phyloP scores from a whole-genome alignment of 2,797 vertebrate genomes.

The Eupleurogrammus muticus region DNA sequence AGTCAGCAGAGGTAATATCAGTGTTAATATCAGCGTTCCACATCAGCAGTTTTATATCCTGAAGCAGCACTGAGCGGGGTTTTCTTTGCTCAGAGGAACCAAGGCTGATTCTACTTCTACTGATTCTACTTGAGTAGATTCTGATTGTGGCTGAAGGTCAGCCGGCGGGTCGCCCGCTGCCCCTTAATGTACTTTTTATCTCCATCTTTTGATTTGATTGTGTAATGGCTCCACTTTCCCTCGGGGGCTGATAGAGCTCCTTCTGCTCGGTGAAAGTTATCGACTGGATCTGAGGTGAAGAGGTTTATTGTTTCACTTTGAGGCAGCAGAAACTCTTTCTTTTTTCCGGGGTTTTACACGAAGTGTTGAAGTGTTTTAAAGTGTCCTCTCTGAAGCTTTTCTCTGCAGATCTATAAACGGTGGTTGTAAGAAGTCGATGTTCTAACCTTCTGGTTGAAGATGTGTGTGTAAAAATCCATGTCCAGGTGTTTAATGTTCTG shows the following conservation, averaged over 20 bases:
- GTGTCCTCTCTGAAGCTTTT: conserved; percentile 1
- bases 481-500: too few relatives aligned
- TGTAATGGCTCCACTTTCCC: conserved; percentile 38
- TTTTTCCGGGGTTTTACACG: too few relatives aligned
- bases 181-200: conserved; percentile 19
- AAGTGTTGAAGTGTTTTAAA: too few relatives aligned
- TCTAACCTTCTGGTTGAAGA: too few relatives aligned
- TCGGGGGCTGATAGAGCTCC: conserved; percentile 34
- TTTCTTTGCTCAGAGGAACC: conserved; percentile 36
- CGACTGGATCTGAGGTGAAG: conserved; percentile 17
- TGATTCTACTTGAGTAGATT: not conserved
- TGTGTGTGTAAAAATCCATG: too few relatives aligned
- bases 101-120: not conserved
- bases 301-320: conserved; percentile 31
- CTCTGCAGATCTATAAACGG: not conserved
- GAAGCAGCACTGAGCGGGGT: rapidly evolving
- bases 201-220: conserved; percentile 34
- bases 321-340: too few relatives aligned
- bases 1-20: conserved; percentile 18
- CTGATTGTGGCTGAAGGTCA: conserved; percentile 33
- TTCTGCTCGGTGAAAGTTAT: conserved; percentile 30
- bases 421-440: too few relatives aligned
- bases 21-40: not conserved
- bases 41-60: not conserved
- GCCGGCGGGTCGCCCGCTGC: not conserved